Base-by-base conservation (phyloP, 2,797 vertebrate genomes). In the Echeneis naucrates region DNA sequence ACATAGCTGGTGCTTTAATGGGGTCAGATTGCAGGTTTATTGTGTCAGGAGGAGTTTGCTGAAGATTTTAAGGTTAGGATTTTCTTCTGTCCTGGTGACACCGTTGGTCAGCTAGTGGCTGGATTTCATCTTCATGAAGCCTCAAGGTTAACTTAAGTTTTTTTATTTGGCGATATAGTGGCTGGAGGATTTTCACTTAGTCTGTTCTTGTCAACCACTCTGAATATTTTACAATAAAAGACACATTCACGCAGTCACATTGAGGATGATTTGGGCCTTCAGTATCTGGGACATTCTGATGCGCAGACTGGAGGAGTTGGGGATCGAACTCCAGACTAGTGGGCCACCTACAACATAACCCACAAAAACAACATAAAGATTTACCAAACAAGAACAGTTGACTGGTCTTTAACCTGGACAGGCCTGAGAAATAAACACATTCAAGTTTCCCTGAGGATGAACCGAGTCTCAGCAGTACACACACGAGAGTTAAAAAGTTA, bases 1-100 rank as follows among this genome's bases (percentile, higher is more conserved):
- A 11, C 44, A 10, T 5, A 4, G 5, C 4, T 30, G 17, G 35
- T 4, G 24, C 32, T 73, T 30, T 8, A 17, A 26, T 30, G 21
- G 44, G 51, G 16, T 55, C 33, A 24, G 16, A 59, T 40, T 30
- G 56, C 45, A 48, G 58, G 14, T 35, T 69, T 40, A 48, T 65
- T 3, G 40, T 1, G 2, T 53, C 23, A 45, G 16, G 33, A 24
- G 38, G 32, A 24, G 9, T 27, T 32, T 8, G 21, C 16, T 21
- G 17, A 10, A 6, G 14, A 54, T 12, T n/a, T n/a, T n/a, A n/a
- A n/a, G n/a, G n/a, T n/a, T n/a, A n/a, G 50, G 33, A 21, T 57
- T 21, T 53, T 48, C 23, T 24, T n/a, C 5, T 19, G 8, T n/a
- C 44, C 44, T 10, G 6, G 13, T 3, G 1, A 9, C 7, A 26